phyloP scores from a whole-genome alignment of 2,888 invertebrate species.

The Tetramorium bicarinatum region DNA sequence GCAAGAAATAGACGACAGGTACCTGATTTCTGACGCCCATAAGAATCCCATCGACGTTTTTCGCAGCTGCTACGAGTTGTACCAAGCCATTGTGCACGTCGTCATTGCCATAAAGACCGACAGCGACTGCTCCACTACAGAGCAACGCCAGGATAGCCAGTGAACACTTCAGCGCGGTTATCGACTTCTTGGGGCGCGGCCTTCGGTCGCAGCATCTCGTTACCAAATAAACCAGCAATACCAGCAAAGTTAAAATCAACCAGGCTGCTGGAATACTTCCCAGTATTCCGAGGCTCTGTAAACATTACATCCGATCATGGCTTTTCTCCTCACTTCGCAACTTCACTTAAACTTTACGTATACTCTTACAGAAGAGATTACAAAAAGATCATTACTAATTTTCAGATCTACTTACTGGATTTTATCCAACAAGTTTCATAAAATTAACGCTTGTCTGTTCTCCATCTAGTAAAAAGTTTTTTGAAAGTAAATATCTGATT shows the following conservation, averaged over 20 bases:
- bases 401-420: not conserved
- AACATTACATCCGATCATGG: conserved; percentile 46
- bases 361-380: not conserved
- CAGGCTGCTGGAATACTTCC: conserved; percentile 97
- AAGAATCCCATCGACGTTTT: conserved; percentile 93
- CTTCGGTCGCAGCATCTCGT: conserved; percentile 98
- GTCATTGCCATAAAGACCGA: conserved; percentile 97
- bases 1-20: conserved; percentile 45
- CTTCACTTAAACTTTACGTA: not conserved
- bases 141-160: conserved; percentile 94
- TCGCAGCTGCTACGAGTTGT: conserved; percentile 93
- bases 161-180: conserved; percentile 94
- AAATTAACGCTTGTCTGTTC: not conserved
- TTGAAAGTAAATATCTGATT: not conserved
- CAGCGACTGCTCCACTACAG: conserved; percentile 96
- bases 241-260: conserved; percentile 95
- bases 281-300: conserved; percentile 96
- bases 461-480: not conserved
- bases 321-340: not conserved
- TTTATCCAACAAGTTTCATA: not conserved
- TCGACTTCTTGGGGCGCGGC: conserved; percentile 95
- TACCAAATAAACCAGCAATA: conserved; percentile 96
- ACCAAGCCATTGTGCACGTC: conserved; percentile 94
- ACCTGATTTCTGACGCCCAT: conserved; percentile 94
- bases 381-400: not conserved